Evolutionary conservation across 2,113 vertebrate species (phyloP).

Genomic region (Gallinago jamesoni): DNA sequence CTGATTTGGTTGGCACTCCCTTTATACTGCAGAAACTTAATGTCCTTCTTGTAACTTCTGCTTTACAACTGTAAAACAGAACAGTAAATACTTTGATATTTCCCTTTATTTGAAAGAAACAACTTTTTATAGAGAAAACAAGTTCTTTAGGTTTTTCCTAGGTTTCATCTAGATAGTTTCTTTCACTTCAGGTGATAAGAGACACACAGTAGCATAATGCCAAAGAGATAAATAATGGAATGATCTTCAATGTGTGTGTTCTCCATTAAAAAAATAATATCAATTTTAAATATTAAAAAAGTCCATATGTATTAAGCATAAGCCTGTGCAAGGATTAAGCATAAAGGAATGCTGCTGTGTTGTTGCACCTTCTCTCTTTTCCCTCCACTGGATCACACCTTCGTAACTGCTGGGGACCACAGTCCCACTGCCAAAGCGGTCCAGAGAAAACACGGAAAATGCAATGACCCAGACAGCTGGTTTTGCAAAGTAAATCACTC

Average conservation of each 20-base stretch:
- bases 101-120: not conserved
- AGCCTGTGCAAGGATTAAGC: not conserved
- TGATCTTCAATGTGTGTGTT: not conserved
- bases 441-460: not conserved
- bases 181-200: not conserved
- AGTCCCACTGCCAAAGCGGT: not conserved
- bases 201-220: not conserved
- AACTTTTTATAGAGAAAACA: not conserved
- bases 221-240: not conserved
- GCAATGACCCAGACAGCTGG: not conserved
- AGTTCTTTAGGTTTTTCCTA: not conserved
- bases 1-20: not conserved
- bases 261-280: not conserved
- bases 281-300: not conserved
- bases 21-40: not conserved
- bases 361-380: not conserved
- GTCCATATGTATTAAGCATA: not conserved
- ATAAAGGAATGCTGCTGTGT: not conserved
- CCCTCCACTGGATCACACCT: not conserved
- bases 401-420: not conserved
- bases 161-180: not conserved
- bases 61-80: not conserved
- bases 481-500: not conserved
- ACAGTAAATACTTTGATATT: not conserved
- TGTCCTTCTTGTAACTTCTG: not conserved